phyloP scores from a whole-genome alignment of 23 tunicate genomes.

The Diplosoma virens region DNA sequence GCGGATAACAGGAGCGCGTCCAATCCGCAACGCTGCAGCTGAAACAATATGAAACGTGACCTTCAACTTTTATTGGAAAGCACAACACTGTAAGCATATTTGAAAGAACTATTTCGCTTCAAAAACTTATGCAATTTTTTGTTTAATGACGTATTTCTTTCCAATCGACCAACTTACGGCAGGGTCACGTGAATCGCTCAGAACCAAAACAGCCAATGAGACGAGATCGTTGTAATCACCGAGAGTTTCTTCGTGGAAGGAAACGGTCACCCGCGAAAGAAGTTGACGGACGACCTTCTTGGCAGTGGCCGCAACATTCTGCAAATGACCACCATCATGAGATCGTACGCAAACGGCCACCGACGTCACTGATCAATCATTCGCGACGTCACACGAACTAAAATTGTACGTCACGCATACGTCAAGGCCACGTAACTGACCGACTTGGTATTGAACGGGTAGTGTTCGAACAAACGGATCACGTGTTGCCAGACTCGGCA shows the following conservation, averaged over 20 bases:
- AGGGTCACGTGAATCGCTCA: not conserved
- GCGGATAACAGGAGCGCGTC: slow-evolving; percentile 60
- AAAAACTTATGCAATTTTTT: too few relatives aligned
- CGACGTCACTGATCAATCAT: too few relatives aligned
- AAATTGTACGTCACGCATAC: too few relatives aligned
- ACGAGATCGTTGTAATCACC: slow-evolving; percentile 70
- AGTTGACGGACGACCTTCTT: slow-evolving; percentile 44
- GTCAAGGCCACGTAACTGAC: slow-evolving; percentile 27
- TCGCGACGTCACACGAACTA: too few relatives aligned
- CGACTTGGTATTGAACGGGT: slow-evolving; percentile 69
- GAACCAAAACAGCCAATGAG: slow-evolving; percentile 27
- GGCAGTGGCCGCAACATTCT: slow-evolving; percentile 33
- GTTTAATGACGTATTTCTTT: too few relatives aligned
- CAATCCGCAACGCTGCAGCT: not conserved
- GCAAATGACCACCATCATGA: not conserved
- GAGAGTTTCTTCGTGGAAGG: slow-evolving; percentile 88
- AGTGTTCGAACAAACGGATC: slow-evolving; percentile 10
- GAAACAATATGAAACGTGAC: too few relatives aligned
- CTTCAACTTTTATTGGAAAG: too few relatives aligned
- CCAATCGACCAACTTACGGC: too few relatives aligned
- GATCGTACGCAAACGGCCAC: too few relatives aligned
- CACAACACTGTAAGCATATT: too few relatives aligned
- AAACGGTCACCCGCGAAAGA: slow-evolving; percentile 67
- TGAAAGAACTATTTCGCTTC: too few relatives aligned
- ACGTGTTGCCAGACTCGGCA: slow-evolving; percentile 63